Conservation (phyloP, 2,797 vertebrate genomes). For the Leptoclinus maculatus region DNA sequence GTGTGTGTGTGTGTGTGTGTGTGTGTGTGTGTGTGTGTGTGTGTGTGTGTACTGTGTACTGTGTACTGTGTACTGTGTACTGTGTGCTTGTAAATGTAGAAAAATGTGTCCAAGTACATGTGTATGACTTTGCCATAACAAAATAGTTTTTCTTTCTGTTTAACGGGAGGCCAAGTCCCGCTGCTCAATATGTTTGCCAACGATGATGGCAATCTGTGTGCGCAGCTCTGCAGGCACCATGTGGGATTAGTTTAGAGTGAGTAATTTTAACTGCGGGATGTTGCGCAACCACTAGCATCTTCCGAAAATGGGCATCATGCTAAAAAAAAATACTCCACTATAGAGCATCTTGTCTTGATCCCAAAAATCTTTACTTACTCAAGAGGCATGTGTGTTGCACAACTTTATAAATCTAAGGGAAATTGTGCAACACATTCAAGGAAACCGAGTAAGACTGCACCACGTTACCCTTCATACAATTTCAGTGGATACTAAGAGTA, state of each 20-base stretch:
- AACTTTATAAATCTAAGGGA: background rate
- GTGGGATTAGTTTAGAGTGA: slow-evolving; percentile 53
- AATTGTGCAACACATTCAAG: slow-evolving; percentile 7
- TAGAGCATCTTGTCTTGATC: slow-evolving; percentile 39
- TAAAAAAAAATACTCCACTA: background rate
- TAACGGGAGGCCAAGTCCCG: slow-evolving; percentile 18
- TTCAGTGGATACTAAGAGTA: background rate
- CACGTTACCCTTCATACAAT: background rate
- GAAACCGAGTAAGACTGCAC: background rate
- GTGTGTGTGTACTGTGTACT: too few species aligned
- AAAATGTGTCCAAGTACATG: background rate
- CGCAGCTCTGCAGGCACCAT: slow-evolving; percentile 23
- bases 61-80: too few species aligned
- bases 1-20: background rate
- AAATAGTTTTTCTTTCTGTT: slow-evolving; percentile 2
- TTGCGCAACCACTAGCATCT: slow-evolving; percentile 46
- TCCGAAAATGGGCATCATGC: slow-evolving; percentile 46
- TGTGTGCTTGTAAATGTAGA: background rate
- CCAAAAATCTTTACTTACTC: slow-evolving; percentile 19
- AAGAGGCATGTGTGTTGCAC: slow-evolving; percentile 8
- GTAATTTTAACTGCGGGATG: slow-evolving; percentile 42
- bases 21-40: background rate
- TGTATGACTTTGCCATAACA: slow-evolving; percentile 2
- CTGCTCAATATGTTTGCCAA: slow-evolving; percentile 33
- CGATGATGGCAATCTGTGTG: slow-evolving; percentile 31